phyloP scores from a whole-genome alignment of 35 echinoderm and acorn worm species.

The Stichopus chloronotus region DNA sequence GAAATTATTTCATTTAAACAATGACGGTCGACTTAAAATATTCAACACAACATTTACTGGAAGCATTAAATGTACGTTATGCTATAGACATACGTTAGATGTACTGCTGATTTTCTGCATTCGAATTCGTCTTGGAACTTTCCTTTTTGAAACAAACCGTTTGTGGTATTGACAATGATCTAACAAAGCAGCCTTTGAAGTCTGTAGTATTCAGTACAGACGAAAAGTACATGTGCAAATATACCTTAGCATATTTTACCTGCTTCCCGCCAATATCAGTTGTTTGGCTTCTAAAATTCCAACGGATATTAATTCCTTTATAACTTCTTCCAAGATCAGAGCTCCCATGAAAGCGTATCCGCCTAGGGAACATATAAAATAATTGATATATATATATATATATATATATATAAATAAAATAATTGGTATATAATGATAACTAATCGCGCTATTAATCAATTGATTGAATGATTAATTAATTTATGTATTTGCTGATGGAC shows the following conservation, averaged over 20 bases:
- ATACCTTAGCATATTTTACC: constrained; percentile 55
- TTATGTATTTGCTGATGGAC: background rate
- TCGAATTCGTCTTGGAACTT: no score
- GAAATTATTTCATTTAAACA: no score
- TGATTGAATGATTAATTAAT: background rate
- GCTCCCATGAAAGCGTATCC: constrained; percentile 94
- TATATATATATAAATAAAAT: background rate
- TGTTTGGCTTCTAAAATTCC: constrained; percentile 83
- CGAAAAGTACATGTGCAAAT: background rate
- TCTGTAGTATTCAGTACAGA: no score
- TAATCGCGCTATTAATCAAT: background rate
- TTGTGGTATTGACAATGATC: no score
- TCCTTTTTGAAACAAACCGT: no score
- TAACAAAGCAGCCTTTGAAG: no score
- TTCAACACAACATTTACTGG: no score
- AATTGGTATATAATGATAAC: background rate
- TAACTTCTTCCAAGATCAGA: constrained; percentile 80
- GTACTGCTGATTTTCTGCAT: no score
- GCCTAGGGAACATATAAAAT: constrained; percentile 16
- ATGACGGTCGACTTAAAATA: no score
- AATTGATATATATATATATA: background rate
- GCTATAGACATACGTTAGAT: no score
- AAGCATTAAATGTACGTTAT: no score
- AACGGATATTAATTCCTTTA: constrained; percentile 70
- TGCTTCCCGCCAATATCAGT: constrained; percentile 91